Percentiles rank a stretch among this genome's conserved stretches.
phyloP scores from a whole-genome alignment of 2,797 vertebrate species.

The Oceanodroma leucorhoa region DNA sequence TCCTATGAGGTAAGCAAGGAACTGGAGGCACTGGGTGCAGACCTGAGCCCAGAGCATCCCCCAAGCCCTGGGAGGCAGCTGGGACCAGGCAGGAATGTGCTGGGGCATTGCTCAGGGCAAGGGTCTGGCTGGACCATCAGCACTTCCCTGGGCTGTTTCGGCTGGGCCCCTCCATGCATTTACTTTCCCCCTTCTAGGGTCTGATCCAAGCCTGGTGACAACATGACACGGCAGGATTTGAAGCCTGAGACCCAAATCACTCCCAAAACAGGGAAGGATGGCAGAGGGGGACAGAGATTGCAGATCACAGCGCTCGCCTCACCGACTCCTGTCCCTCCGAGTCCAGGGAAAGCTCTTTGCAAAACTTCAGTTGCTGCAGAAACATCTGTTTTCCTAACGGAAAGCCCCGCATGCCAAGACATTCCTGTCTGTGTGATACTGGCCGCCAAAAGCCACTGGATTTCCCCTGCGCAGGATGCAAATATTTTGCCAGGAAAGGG shows the following conservation, averaged over 20 bases:
- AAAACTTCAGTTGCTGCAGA: constrained; percentile 5
- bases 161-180: background rate
- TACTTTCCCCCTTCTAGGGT: background rate
- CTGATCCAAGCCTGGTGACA: background rate
- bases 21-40: background rate
- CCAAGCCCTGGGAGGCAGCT: background rate
- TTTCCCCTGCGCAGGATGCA: background rate
- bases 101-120: background rate
- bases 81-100: background rate
- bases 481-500: constrained; percentile 42
- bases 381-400: constrained; percentile 62
- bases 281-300: background rate
- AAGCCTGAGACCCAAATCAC: background rate
- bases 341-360: background rate
- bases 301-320: background rate
- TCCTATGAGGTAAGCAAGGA: background rate
- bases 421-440: constrained; percentile 50
- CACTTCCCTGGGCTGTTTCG: background rate
- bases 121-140: background rate
- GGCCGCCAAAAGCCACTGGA: constrained; percentile 45
- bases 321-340: rapidly evolving
- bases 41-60: background rate
- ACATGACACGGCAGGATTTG: background rate
- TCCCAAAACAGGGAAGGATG: background rate
- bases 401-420: constrained; percentile 37